A percentile compares a stretch with the other conserved stretches of the same genome.
Conservation (phyloP, 2,797 vertebrate genomes). For the Chaenodraco wilsoni region DNA sequence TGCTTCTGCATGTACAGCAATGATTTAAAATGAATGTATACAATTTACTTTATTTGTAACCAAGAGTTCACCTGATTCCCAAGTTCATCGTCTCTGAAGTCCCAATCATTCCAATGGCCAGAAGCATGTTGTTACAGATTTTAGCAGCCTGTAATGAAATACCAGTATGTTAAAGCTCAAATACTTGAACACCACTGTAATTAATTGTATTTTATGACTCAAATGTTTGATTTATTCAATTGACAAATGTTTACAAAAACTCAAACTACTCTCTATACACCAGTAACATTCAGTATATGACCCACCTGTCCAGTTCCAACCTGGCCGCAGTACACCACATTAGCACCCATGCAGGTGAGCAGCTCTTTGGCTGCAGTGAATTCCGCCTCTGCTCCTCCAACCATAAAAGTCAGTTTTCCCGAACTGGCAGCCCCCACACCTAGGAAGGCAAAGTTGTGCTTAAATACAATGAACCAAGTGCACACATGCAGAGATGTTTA, state of each 20-base stretch:
- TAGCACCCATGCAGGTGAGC: slow-evolving; percentile 95
- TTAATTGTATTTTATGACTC: background rate
- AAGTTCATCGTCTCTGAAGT: slow-evolving; percentile 98
- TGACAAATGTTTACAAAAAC: background rate
- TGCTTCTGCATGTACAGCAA: background rate
- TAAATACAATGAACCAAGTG: slow-evolving; percentile 24
- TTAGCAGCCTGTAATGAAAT: slow-evolving; percentile 91
- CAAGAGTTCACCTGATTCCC: slow-evolving; percentile 90
- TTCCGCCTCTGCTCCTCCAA: slow-evolving; percentile 95
- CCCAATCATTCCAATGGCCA: slow-evolving; percentile 98
- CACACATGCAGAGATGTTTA: slow-evolving; percentile 10
- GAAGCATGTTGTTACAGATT: slow-evolving; percentile 99
- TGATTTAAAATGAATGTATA: background rate
- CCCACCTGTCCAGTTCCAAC: slow-evolving; percentile 96
- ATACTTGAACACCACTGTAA: background rate
- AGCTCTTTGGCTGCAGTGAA: slow-evolving; percentile 94
- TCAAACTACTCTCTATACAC: background rate
- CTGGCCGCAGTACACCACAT: slow-evolving; percentile 94
- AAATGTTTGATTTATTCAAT: background rate
- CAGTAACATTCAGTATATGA: background rate
- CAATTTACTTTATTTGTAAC: background rate
- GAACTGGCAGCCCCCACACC: slow-evolving; percentile 96
- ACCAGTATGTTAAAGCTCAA: slow-evolving; percentile 25
- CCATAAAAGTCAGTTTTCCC: slow-evolving; percentile 98
- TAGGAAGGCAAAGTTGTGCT: slow-evolving; percentile 64